Base-by-base conservation (phyloP, 2,888 invertebrate genomes). In the Limulus polyphemus region DNA sequence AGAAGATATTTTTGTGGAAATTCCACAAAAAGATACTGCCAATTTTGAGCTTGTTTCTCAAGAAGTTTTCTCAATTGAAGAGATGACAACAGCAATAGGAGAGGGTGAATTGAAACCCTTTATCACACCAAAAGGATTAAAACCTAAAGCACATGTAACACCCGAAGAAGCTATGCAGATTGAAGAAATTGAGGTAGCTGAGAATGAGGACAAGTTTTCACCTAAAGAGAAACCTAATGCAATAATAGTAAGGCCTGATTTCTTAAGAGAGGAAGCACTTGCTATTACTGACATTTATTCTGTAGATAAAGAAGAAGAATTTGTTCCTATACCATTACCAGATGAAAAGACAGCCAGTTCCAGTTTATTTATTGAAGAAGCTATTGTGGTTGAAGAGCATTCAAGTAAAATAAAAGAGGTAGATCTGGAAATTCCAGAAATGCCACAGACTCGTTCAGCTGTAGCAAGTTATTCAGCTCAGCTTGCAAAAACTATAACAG, bases 51-150 rank as follows among this genome's bases (percentile, higher is more conserved):
- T 51, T 16, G 51, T 50, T n/a, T 48, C 62, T 11, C 49, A 52
- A 13, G 59, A 64, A 14, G 58, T 54, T 10, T 50, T 62, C n/a
- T 55, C 16, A 72, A 52, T 57, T 0, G 60, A 55, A 52, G 58
- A 68, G 50, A 62, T 56, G 46, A 64, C 70, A 58, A 73, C 69
- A 10, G 68, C 68, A 51, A 70, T 74, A 57, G 60, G 46, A 2
- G 56, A 59, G 50, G 49, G 58, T 14, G 32, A 32, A 7, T 32
- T 32, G 32, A 32, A 32, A 32, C 32, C 32, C 32, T 32, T 32
- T 60, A 73, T 11, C 72, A 75, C 46, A 74, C 77, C 63, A 75
- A 76, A 63, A 48, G 47, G 49, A 17, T 63, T 59, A 9, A 64
- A 47, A 17, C 64, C 67, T 12, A 48, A 59, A n/a, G 32, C 61